These are phyloP conservation scores for Dromius quadrimaculatus DNA, from an alignment of 2,888 invertebrate genomes.

Conservation along the genomic window DNA sequence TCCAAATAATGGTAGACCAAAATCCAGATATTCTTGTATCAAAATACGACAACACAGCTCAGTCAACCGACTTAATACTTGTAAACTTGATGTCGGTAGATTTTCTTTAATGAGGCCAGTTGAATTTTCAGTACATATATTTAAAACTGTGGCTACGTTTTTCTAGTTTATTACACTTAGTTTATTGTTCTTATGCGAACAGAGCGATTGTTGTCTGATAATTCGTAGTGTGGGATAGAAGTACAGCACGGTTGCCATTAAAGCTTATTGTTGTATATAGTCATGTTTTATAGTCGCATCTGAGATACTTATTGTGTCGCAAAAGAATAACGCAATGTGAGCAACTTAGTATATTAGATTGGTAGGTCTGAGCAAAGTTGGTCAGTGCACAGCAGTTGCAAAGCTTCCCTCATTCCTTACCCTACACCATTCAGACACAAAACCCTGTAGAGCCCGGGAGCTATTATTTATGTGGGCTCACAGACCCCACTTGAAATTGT, in stretches of 20 bases:
- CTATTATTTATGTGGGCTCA: conserved; percentile 58
- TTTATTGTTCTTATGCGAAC: conserved; percentile 6
- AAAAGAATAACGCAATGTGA: conserved; percentile 26
- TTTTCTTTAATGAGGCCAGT: no score
- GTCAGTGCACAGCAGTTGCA: conserved; percentile 7
- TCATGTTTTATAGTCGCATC: conserved; percentile 18
- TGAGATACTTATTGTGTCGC: conserved; percentile 32
- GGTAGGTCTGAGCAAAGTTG: background rate
- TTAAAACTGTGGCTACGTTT: no score
- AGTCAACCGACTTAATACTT: no score
- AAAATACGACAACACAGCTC: no score
- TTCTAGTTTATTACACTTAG: no score
- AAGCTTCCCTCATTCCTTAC: background rate
- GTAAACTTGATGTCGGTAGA: no score
- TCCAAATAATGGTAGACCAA: no score
- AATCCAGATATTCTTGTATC: no score
- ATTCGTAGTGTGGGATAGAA: background rate
- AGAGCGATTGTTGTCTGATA: conserved; percentile 17
- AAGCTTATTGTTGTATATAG: background rate
- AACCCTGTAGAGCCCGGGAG: conserved; percentile 51
- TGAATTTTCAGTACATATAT: no score
- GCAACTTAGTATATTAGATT: conserved; percentile 6
- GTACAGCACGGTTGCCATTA: background rate
- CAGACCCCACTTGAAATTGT: conserved; percentile 57
- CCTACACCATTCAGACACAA: conserved; percentile 8